These are phyloP conservation scores for Melinaea menophilus DNA, from an alignment of 2,888 invertebrate genomes.

Conservation along the genomic window DNA sequence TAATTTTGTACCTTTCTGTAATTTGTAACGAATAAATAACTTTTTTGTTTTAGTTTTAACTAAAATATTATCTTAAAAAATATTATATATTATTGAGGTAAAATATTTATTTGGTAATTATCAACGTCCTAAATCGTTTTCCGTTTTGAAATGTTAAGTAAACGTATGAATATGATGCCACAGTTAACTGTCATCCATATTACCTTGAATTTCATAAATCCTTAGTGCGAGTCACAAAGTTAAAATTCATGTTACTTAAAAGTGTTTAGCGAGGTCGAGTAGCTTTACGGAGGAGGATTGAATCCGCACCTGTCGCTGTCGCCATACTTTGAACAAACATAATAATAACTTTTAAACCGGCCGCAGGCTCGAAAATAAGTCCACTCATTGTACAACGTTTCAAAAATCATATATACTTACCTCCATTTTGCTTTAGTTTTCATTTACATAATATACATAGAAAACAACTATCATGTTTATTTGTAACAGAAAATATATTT, in stretches of 20 bases:
- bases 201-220: slow-evolving; percentile 59
- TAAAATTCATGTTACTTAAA: slow-evolving; percentile 77
- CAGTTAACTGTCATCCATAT: slow-evolving; percentile 29
- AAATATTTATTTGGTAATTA: no score
- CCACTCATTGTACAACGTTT: neutral
- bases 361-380: slow-evolving; percentile 7
- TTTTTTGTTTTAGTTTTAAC: no score
- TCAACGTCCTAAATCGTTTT: slow-evolving; percentile 10
- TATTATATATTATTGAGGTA: no score
- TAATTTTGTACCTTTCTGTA: no score
- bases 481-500: no score
- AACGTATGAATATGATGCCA: slow-evolving; percentile 20
- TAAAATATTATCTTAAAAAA: no score
- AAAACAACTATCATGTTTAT: no score
- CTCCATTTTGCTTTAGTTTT: no score
- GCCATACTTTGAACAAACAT: slow-evolving; percentile 34
- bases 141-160: slow-evolving; percentile 22
- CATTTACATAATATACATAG: no score
- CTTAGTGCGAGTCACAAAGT: slow-evolving; percentile 71
- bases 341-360: slow-evolving; percentile 25
- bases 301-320: slow-evolving; percentile 62
- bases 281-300: slow-evolving; percentile 65
- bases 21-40: no score
- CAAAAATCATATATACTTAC: no score
- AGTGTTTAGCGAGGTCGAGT: slow-evolving; percentile 69